These are phyloP conservation scores for Formica aserva DNA, from an alignment of 2,888 invertebrate genomes.

Conservation along the genomic window DNA sequence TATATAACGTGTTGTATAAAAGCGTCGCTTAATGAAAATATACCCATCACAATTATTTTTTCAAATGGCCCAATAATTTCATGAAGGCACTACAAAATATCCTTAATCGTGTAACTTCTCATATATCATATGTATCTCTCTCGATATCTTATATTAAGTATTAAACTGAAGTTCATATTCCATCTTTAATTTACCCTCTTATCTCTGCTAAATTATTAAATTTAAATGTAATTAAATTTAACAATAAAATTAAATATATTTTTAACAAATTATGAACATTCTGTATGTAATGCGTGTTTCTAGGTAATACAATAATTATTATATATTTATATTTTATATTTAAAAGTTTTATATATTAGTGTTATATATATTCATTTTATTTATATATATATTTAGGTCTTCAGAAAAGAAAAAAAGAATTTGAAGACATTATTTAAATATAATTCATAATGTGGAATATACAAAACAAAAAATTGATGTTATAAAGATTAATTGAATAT, in stretches of 20 bases:
- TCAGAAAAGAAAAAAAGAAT: background rate
- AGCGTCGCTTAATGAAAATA: conserved; percentile 78
- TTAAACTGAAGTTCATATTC: background rate
- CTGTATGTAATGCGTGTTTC: background rate
- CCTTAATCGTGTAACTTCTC: background rate
- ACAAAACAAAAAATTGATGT: background rate
- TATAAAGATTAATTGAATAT: conserved; percentile 7
- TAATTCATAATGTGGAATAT: conserved; percentile 7
- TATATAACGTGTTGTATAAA: conserved; percentile 80
- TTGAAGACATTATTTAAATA: background rate
- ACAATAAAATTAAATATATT: conserved; percentile 3
- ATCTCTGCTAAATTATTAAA: background rate
- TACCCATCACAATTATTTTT: conserved; percentile 79
- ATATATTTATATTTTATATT: background rate
- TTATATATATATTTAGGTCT: background rate
- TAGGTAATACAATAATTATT: background rate
- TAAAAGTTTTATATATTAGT: background rate
- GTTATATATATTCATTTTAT: background rate
- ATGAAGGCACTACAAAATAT: background rate
- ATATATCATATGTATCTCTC: background rate
- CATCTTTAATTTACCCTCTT: background rate
- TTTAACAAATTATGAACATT: conserved; percentile 11
- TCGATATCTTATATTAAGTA: background rate
- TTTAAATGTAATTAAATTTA: background rate
- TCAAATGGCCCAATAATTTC: conserved; percentile 61